These are phyloP conservation scores for Trichomalopsis sarcophagae DNA, from an alignment of 1,140 invertebrate genomes.

Conservation along the genomic window DNA sequence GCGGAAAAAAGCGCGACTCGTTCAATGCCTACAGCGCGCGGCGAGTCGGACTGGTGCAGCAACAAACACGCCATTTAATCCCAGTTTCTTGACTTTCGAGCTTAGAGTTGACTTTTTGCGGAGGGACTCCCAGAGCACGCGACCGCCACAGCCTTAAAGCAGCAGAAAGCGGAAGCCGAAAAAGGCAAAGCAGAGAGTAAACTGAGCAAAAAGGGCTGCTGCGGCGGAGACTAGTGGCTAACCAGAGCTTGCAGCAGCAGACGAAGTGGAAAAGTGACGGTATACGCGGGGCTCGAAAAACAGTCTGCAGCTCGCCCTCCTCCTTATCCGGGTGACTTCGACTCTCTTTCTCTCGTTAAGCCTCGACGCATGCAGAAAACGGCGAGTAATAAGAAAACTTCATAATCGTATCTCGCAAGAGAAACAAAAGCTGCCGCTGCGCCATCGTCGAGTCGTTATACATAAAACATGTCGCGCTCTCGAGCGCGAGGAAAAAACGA, in stretches of 20 bases:
- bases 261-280: neutral
- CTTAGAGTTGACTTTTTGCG: neutral
- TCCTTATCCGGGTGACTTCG: neutral
- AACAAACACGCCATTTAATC: neutral
- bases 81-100: neutral
- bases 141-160: neutral
- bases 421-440: conserved; percentile 6
- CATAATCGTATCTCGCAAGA: conserved; percentile 39
- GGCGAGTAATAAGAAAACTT: conserved; percentile 42
- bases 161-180: neutral
- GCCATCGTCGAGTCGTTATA: conserved; percentile 10
- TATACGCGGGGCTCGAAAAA: neutral
- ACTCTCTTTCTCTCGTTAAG: neutral
- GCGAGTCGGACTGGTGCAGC: neutral
- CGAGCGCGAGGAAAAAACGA: conserved; percentile 3
- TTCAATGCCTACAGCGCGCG: neutral
- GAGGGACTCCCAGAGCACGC: neutral
- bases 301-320: neutral
- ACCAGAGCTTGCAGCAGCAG: neutral
- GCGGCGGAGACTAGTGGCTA: neutral
- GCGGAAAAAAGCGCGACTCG: neutral
- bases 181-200: neutral
- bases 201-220: neutral
- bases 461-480: conserved; percentile 28
- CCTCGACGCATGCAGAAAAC: conserved; percentile 20